phyloP scores from a whole-genome alignment of 2,797 vertebrate genomes.

The Malacoctenus gilli region DNA sequence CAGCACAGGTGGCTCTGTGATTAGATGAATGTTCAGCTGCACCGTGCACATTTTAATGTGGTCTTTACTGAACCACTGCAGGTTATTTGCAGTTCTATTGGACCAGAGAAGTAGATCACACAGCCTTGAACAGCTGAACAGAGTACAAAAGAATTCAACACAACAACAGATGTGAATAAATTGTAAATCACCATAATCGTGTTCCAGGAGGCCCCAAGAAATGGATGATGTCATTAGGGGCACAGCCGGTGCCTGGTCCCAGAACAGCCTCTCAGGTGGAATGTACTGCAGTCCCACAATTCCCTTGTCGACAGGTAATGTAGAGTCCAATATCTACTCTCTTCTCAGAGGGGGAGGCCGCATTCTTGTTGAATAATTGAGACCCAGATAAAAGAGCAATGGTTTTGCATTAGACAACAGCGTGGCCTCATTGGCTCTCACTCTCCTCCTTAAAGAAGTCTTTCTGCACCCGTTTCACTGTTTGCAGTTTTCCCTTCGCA shows the following conservation, averaged over 20 bases:
- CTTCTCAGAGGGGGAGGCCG: conserved; percentile 66
- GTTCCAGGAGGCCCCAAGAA: conserved; percentile 76
- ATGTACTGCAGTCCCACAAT: conserved; percentile 66
- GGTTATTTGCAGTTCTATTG: conserved; percentile 40
- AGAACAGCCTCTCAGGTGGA: conserved; percentile 77
- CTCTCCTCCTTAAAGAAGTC: conserved; percentile 44
- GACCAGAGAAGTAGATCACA: conserved; percentile 59
- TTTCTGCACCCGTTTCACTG: conserved; percentile 35
- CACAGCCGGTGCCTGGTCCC: conserved; percentile 73
- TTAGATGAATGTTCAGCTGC: conserved; percentile 39
- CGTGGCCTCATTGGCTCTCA: conserved; percentile 63
- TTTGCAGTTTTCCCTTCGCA: conserved; percentile 42
- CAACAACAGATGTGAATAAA: conserved; percentile 79
- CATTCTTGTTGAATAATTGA: conserved; percentile 82
- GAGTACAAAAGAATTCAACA: conserved; percentile 69
- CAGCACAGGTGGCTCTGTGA: conserved; percentile 34
- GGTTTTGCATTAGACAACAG: conserved; percentile 72
- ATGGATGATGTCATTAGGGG: conserved; percentile 82
- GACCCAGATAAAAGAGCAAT: conserved; percentile 77
- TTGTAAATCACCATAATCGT: conserved; percentile 79
- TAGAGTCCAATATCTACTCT: conserved; percentile 78
- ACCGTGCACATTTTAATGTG: conserved; percentile 32
- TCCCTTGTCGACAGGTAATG: conserved; percentile 77
- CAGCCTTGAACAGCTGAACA: conserved; percentile 56
- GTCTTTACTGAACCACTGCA: conserved; percentile 34